A percentile compares a stretch with the other conserved stretches of the same genome.
phyloP scores from a whole-genome alignment of 2,797 vertebrate species.

The Taeniopygia guttata region DNA sequence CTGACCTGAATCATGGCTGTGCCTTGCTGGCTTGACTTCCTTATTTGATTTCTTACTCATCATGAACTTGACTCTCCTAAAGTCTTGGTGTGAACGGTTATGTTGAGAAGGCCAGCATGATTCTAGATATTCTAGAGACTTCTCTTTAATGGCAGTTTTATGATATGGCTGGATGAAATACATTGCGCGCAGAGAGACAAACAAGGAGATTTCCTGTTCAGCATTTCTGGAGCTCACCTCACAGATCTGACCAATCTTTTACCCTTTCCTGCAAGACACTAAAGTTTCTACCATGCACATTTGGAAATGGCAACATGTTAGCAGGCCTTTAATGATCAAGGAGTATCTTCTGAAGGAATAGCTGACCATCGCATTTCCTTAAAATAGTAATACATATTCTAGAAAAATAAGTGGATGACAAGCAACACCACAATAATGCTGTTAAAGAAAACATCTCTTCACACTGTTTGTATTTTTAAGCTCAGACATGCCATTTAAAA shows the following conservation, averaged over 20 bases:
- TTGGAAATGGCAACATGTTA: not conserved
- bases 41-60: not conserved
- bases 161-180: not conserved
- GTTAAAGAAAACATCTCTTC: not conserved
- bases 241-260: not conserved
- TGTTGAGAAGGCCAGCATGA: not conserved
- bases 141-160: not conserved
- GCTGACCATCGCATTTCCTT: not conserved
- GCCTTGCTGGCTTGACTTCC: not conserved
- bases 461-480: not conserved
- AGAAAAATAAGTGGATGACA: not conserved
- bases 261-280: not conserved
- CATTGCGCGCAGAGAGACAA: not conserved
- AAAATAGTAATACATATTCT: not conserved
- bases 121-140: not conserved
- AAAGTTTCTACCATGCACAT: not conserved
- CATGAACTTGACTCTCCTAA: not conserved
- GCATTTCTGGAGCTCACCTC: not conserved
- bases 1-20: not conserved
- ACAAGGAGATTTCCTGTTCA: not conserved
- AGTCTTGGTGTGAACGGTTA: not conserved
- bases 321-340: not conserved
- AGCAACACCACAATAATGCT: fast-evolving
- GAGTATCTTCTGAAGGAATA: not conserved
- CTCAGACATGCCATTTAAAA: not conserved